Evolutionary conservation across 2,797 vertebrate genomes (phyloP).

Genomic region (Poecilia wingei): DNA sequence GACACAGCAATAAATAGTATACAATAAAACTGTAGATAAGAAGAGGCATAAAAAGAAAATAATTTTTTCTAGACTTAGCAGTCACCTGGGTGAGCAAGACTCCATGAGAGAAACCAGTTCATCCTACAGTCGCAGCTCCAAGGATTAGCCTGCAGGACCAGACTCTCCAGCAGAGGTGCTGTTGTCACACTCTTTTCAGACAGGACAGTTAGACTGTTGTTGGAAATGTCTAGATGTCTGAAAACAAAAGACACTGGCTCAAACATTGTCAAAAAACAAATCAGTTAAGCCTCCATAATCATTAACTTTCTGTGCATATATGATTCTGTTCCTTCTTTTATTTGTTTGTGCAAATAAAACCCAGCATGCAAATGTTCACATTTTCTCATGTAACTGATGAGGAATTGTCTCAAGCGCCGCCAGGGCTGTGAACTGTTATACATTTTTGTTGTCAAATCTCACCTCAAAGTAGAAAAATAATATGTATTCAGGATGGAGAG

Average conservation of each 20-base stretch:
- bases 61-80: neutral
- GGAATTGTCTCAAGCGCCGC: neutral
- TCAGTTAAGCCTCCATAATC: neutral
- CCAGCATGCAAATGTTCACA: neutral
- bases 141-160: constrained; percentile 89
- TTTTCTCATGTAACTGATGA: neutral
- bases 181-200: constrained; percentile 76
- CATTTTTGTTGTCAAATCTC: constrained; percentile 21
- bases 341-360: neutral
- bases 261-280: neutral
- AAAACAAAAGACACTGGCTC: constrained; percentile 23
- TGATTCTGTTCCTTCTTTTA: neutral
- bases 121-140: constrained; percentile 92
- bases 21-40: constrained; percentile 10
- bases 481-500: constrained; percentile 88
- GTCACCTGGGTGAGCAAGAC: constrained; percentile 83
- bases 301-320: constrained; percentile 15
- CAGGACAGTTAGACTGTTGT: constrained; percentile 86
- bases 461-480: constrained; percentile 88
- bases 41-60: neutral
- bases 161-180: constrained; percentile 88
- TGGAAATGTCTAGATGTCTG: constrained; percentile 92
- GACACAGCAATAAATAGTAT: neutral
- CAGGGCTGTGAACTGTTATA: neutral
- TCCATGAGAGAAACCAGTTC: constrained; percentile 87